Conservation (phyloP, 2,888 invertebrate genomes). For the Melikaiella ostensackeni region DNA sequence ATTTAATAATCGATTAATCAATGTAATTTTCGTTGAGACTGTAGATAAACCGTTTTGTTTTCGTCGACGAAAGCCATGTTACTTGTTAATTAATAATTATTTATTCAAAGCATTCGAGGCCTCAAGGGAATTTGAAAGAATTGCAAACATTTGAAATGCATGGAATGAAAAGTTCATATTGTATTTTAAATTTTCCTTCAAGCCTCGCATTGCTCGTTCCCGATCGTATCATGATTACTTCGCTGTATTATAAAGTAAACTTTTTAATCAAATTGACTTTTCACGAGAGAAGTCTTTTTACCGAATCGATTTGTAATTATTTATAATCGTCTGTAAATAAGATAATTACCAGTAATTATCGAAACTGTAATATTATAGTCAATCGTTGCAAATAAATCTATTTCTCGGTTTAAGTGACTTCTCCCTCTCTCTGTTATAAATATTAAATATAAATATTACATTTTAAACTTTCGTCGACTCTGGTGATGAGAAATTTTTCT, state of each 20-base stretch:
- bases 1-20: conserved; percentile 43
- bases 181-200: neutral
- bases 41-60: conserved; percentile 1
- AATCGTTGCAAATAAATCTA: conserved; percentile 29
- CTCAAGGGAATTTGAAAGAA: neutral
- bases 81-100: conserved; percentile 32
- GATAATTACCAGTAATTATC: conserved; percentile 25
- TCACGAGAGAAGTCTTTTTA: conserved; percentile 28
- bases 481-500: neutral
- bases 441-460: neutral
- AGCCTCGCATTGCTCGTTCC: neutral
- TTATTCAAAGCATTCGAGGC: neutral
- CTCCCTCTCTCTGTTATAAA: neutral
- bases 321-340: conserved; percentile 32
- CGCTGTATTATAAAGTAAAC: conserved; percentile 11
- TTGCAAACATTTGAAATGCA: neutral
- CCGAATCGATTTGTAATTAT: conserved; percentile 31
- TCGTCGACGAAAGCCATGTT: conserved; percentile 9
- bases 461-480: conserved; percentile 1
- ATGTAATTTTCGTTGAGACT: neutral
- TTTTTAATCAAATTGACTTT: conserved; percentile 13
- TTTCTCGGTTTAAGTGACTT: conserved; percentile 7
- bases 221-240: conserved; percentile 13
- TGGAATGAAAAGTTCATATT: no score
- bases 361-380: conserved; percentile 27